Conservation (phyloP, 2,888 invertebrate genomes). For the Aromia moschata region DNA sequence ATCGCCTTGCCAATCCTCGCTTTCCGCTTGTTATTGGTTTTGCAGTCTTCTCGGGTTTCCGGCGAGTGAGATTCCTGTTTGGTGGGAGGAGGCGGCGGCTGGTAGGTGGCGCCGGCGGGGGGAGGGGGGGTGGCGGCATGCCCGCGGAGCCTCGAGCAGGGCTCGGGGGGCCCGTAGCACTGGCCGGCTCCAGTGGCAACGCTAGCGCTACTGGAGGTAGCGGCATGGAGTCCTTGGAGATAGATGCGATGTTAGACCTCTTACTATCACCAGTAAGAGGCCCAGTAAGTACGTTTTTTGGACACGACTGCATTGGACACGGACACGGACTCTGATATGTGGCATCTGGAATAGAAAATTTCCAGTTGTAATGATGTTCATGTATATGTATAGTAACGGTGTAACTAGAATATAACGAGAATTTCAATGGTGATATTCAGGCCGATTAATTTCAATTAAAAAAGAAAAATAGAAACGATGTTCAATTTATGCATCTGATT, state of each 20-base stretch:
- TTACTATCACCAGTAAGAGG: conserved; percentile 97
- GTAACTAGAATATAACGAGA: too few relatives aligned
- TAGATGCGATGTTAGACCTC: conserved; percentile 63
- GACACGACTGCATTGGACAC: conserved; percentile 93
- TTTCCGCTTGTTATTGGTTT: conserved; percentile 62
- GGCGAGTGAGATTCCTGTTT: conserved; percentile 48
- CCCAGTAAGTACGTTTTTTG: conserved; percentile 98
- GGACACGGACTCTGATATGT: conserved; percentile 81
- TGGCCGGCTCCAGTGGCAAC: conserved; percentile 64
- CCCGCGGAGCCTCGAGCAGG: conserved; percentile 76
- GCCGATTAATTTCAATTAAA: too few relatives aligned
- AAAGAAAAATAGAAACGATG: too few relatives aligned
- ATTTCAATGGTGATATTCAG: too few relatives aligned
- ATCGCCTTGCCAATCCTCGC: conserved; percentile 73
- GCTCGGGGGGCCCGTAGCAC: conserved; percentile 71
- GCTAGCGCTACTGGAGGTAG: conserved; percentile 65
- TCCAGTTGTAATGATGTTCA: too few relatives aligned
- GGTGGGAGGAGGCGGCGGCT: conserved; percentile 52
- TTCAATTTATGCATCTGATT: too few relatives aligned
- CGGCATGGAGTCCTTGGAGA: conserved; percentile 61
- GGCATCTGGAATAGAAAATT: conserved; percentile 62
- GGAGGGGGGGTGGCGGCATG: conserved; percentile 73
- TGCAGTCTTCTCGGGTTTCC: conserved; percentile 45
- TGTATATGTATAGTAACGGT: too few relatives aligned
- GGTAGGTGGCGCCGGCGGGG: conserved; percentile 64